Base-by-base conservation (phyloP, 2,888 invertebrate genomes). In the Lasioglossum leucozonium region DNA sequence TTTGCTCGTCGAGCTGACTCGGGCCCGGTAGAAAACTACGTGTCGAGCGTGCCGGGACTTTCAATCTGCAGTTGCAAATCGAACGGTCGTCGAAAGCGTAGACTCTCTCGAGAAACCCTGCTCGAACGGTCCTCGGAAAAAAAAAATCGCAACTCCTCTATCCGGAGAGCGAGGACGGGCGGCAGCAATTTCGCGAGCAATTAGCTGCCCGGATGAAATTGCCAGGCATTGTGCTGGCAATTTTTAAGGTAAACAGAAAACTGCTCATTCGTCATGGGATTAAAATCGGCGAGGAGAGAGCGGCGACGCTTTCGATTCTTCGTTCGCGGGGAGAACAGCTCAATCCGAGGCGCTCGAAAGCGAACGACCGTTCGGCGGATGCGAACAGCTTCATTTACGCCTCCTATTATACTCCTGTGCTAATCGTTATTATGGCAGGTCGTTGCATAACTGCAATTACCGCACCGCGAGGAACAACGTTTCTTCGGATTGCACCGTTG, bases 381-480 rank as follows among this genome's bases (percentile, higher is more conserved):
- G 65, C 55, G n/a, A 77, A n/a, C 79, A 85, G 84, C 80, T 87
- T 85, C 86, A 85, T 88, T 91, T 90, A 87, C 81, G 82, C 62
- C 82, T 86, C 42, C 82, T 83, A 89, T 92, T 91, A 89, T 90
- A 86, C 86, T 86, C 82, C 83, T 80, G 89, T 86, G 92, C 90
- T 94, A 94, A 94, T 94, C 93, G 92, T 91, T 91, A 91, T 91
- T 93, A 91, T 88, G 88, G 89, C 87, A 87, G 90, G 87, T 89
- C 86, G 90, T 94, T 94, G 92, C 93, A 91, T 91, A 94, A 93
- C 90, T 84, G 89, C 90, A 93, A 94, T 93, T 93, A 93, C 90
- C 89, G 87, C 86, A 62, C 86, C 84, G 85, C 82, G 84, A 81
- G 82, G 79, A 76, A 82, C 84, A 51, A 79, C 77, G 76, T 87